A percentile compares a stretch with the other conserved stretches of the same genome.
Evolutionary conservation across 2,888 invertebrate species (phyloP).

Genomic region (Drosophila anceps): DNA sequence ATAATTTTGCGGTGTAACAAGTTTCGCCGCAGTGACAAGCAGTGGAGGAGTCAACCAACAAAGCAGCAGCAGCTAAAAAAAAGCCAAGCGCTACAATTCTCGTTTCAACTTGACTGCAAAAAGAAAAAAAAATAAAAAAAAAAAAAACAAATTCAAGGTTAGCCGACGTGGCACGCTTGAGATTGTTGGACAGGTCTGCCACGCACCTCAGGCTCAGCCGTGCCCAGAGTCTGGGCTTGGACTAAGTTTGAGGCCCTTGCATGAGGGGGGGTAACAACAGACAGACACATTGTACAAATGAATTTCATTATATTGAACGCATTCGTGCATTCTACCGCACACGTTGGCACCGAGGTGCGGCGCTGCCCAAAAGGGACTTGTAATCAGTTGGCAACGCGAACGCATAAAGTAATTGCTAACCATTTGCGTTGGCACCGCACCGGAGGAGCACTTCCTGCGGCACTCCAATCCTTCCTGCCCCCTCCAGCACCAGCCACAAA

Average conservation of each 20-base stretch:
- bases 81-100: slow-evolving; percentile 58
- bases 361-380: slow-evolving; percentile 68
- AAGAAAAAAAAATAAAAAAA: slow-evolving; percentile 16
- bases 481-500: slow-evolving; percentile 1
- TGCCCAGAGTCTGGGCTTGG: slow-evolving; percentile 32
- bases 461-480: slow-evolving; percentile 6
- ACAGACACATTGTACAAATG: slow-evolving; percentile 62
- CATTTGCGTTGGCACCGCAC: slow-evolving; percentile 79
- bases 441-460: slow-evolving; percentile 49
- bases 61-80: slow-evolving; percentile 26
- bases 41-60: slow-evolving; percentile 69
- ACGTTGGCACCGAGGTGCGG: slow-evolving; percentile 70
- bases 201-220: slow-evolving; percentile 48
- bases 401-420: slow-evolving; percentile 79
- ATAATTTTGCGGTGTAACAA: slow-evolving; percentile 72
- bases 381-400: slow-evolving; percentile 78
- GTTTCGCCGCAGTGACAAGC: slow-evolving; percentile 59
- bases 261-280: background rate
- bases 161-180: slow-evolving; percentile 70
- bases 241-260: slow-evolving; percentile 24
- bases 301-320: slow-evolving; percentile 79
- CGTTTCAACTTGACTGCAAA: slow-evolving; percentile 64
- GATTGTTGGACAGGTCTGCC: slow-evolving; percentile 63
- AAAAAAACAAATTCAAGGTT: slow-evolving; percentile 66
- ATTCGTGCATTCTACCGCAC: slow-evolving; percentile 79